Evolutionary conservation across 2,888 invertebrate species (phyloP).

Genomic region (Adelphocoris suturalis): DNA sequence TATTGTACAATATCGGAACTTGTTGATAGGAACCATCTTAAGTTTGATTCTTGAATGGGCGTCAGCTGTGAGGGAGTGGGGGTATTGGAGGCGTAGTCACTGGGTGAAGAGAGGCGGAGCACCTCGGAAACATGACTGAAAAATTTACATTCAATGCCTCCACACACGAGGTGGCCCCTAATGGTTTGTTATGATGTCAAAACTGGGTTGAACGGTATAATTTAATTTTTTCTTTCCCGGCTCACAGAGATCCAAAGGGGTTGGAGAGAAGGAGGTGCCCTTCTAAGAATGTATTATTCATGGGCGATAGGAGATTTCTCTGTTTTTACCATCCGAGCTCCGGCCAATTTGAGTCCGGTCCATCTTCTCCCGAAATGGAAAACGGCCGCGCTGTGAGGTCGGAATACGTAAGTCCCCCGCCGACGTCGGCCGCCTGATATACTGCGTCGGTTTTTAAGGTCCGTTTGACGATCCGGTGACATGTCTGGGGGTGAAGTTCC

Average conservation of each 20-base stretch:
- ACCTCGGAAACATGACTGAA: slow-evolving; percentile 31
- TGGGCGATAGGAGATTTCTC: slow-evolving; percentile 66
- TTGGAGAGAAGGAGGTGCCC: slow-evolving; percentile 17
- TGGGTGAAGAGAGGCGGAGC: slow-evolving; percentile 46
- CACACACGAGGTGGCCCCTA: slow-evolving; percentile 60
- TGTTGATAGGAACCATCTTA: no score
- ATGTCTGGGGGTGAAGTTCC: slow-evolving; percentile 44
- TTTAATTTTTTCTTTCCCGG: slow-evolving; percentile 73
- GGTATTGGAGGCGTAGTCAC: slow-evolving; percentile 47
- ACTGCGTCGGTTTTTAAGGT: slow-evolving; percentile 66
- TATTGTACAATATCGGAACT: no score
- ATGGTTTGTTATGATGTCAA: slow-evolving; percentile 75
- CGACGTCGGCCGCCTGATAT: slow-evolving; percentile 58
- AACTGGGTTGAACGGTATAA: slow-evolving; percentile 74
- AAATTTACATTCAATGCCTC: slow-evolving; percentile 74
- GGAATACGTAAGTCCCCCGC: slow-evolving; percentile 70
- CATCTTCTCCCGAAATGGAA: slow-evolving; percentile 72
- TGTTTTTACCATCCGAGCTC: slow-evolving; percentile 53
- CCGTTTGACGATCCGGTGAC: slow-evolving; percentile 70
- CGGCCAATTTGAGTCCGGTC: slow-evolving; percentile 71
- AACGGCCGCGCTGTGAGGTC: slow-evolving; percentile 72
- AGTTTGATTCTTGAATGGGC: slow-evolving; percentile 6
- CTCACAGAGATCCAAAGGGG: slow-evolving; percentile 34
- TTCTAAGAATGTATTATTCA: slow-evolving; percentile 73
- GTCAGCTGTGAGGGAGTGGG: neutral